phyloP scores from a whole-genome alignment of 2,888 invertebrate species.

The Netelia melanura region DNA sequence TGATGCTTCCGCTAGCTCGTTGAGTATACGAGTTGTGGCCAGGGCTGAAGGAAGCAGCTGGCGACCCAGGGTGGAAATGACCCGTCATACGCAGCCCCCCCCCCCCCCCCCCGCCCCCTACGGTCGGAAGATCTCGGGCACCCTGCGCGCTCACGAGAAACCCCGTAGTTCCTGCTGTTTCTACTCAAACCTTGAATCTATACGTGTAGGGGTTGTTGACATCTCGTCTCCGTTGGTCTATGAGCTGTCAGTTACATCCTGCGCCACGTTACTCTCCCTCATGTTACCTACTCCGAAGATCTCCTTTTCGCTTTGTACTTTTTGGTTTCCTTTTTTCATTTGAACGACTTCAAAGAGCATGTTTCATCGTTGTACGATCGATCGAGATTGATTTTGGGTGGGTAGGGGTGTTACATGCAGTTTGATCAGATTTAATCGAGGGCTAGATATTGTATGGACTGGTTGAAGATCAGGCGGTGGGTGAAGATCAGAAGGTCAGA shows the following conservation, averaged over 20 bases:
- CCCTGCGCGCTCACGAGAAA: conserved; percentile 41
- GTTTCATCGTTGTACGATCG: conserved; percentile 11
- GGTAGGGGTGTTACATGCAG: not conserved
- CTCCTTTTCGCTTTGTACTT: conserved; percentile 9
- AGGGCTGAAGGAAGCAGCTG: conserved; percentile 73
- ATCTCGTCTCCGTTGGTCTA: conserved; percentile 58
- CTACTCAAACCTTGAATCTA: conserved; percentile 54
- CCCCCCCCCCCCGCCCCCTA: conserved; percentile 42
- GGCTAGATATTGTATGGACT: not conserved
- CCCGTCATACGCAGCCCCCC: conserved; percentile 77
- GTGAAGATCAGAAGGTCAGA: too few relatives aligned
- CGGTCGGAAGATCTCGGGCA: conserved; percentile 64
- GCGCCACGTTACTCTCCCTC: conserved; percentile 4
- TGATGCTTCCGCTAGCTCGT: conserved; percentile 65
- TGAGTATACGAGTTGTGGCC: conserved; percentile 66
- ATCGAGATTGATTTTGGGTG: conserved; percentile 13
- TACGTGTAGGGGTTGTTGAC: conserved; percentile 50
- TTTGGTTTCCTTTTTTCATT: not conserved
- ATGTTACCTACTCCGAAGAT: not conserved
- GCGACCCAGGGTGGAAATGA: conserved; percentile 76
- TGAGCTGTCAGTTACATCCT: conserved; percentile 54
- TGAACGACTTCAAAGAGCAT: conserved; percentile 14
- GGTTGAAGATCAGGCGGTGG: not conserved
- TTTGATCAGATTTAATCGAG: not conserved
- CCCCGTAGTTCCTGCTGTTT: conserved; percentile 35